These are phyloP conservation scores for Sarcophaga variegata DNA, from an alignment of 2,888 invertebrate species.

Conservation along the genomic window DNA sequence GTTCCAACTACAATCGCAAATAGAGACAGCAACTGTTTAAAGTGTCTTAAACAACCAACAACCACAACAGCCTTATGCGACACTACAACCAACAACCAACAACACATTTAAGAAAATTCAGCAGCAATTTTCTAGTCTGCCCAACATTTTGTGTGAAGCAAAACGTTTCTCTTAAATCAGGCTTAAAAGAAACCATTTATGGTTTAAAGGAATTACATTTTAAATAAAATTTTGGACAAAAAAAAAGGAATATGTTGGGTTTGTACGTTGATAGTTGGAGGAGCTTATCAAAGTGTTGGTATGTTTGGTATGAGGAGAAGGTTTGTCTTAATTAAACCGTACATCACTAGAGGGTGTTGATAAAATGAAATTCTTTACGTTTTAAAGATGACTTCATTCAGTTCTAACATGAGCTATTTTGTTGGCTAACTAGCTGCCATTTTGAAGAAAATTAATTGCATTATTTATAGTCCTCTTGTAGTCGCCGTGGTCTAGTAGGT, in stretches of 20 bases:
- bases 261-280: too few relatives aligned
- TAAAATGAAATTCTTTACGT: too few relatives aligned
- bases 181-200: conserved; percentile 49
- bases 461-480: too few relatives aligned
- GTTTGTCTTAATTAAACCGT: neutral
- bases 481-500: too few relatives aligned
- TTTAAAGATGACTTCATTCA: too few relatives aligned
- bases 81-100: too few relatives aligned
- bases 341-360: neutral
- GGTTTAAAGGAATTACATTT: conserved; percentile 45
- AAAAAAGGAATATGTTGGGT: conserved; percentile 29
- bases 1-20: conserved; percentile 36
- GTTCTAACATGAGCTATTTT: too few relatives aligned
- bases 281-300: neutral
- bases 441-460: too few relatives aligned
- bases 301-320: neutral
- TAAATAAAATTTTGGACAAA: neutral
- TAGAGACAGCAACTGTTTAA: neutral
- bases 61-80: conserved; percentile 10
- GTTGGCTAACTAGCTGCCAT: too few relatives aligned
- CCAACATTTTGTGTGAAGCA: neutral
- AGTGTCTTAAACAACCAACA: conserved; percentile 38
- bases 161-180: conserved; percentile 36
- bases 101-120: neutral
- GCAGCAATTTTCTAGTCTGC: neutral